Evolutionary conservation across 2,797 vertebrate species (phyloP).

Genomic region (Phalloptychus januarius): DNA sequence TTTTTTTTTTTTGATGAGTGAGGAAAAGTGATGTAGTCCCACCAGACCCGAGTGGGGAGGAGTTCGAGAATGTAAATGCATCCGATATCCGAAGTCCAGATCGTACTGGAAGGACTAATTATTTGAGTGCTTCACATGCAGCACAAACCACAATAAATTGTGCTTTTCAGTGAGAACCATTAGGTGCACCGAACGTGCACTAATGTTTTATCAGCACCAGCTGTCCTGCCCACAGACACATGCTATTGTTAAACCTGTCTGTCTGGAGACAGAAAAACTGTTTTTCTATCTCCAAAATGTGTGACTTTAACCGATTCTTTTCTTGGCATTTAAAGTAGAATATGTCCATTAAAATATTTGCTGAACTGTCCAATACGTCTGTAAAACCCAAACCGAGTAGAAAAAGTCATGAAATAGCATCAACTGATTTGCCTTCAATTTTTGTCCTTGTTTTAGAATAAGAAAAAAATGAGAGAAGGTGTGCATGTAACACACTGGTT

Average conservation of each 20-base stretch:
- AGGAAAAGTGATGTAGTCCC: conserved; percentile 28
- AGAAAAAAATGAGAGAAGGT: neutral
- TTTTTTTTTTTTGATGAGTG: conserved; percentile 40
- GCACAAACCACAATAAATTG: neutral
- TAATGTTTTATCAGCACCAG: neutral
- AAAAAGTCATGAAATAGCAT: neutral
- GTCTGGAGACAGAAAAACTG: neutral
- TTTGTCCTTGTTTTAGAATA: neutral
- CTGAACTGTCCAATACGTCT: neutral
- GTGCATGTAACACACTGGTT: neutral
- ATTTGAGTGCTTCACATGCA: neutral
- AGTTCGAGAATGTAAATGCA: conserved; percentile 27
- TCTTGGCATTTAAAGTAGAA: no score
- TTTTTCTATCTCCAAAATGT: neutral
- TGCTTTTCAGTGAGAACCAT: neutral
- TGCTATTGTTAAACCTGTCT: neutral
- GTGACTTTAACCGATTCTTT: neutral
- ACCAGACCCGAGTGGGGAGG: conserved; percentile 40
- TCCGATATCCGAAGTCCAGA: conserved; percentile 14
- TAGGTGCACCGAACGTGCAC: neutral
- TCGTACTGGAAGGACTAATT: neutral
- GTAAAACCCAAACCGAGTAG: neutral
- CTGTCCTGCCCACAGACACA: neutral
- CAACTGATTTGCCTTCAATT: neutral
- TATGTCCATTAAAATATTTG: neutral